Base-by-base conservation (phyloP, 2,888 invertebrate species). In the Epirrita christyi region DNA sequence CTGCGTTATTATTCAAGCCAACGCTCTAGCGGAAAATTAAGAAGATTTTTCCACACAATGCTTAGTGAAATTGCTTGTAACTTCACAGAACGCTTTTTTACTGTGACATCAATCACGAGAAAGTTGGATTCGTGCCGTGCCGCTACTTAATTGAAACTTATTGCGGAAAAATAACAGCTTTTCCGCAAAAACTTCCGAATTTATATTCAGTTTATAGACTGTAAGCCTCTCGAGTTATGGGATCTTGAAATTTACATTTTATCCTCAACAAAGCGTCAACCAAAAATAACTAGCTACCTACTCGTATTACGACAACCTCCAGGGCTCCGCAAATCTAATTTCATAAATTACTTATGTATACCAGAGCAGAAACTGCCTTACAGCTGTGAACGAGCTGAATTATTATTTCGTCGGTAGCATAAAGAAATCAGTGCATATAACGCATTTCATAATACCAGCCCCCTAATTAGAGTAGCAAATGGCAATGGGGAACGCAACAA, bases 1-100 rank as follows among this genome's bases (percentile, higher is more conserved):
- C 71, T 66, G 66, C 75, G 72, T 80, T 83, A 82, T 83, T 81
- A 83, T 85, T 85, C 82, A 81, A 75, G 72, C 66, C 77, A 64
- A 75, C 77, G 75, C 70, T 76, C 75, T 66, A 73, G 74, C 85
- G 85, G 84, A 86, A 87, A 88, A 88, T 88, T 86, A 86, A 85
- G 81, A 82, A 81, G 79, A 82, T 81, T 72, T 76, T 72, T 72
- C 66, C 75, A 76, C 76, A 83, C 82, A 83, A 83, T 81, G 73
- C 78, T 68, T 75, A 74, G 72, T 74, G 70, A 81, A 80, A 80
- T 80, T 78, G 74, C 73, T 78, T 68, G 76, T 74, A 76, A 76
- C 74, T 77, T 67, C 44, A 62, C 62, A 68, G 9, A 3, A 21
- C 21, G 64, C 73, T 79, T 64, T 38, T 76, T 72, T 68, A 67